These are phyloP conservation scores for Lynx canadensis DNA, from an alignment of 2,113 vertebrate species.

Conservation along the genomic window DNA sequence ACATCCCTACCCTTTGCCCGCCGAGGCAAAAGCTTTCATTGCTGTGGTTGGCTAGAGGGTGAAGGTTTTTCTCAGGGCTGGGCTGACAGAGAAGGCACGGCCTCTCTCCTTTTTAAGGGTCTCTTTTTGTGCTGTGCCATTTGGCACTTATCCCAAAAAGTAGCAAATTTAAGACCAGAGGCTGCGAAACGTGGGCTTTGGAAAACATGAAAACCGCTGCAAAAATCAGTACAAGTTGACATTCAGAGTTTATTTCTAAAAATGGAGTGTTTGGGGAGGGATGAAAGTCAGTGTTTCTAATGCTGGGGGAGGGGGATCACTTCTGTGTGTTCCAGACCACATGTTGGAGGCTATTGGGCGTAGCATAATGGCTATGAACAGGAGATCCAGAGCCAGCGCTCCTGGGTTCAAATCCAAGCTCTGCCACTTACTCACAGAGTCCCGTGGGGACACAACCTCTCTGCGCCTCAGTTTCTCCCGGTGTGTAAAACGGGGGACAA, in stretches of 20 bases:
- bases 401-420: background rate
- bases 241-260: slow-evolving; percentile 42
- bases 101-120: background rate
- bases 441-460: background rate
- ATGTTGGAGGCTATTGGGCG: background rate
- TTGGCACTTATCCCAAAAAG: slow-evolving; percentile 57
- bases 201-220: slow-evolving; percentile 53
- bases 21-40: background rate
- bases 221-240: slow-evolving; percentile 35
- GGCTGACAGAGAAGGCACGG: background rate
- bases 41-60: background rate
- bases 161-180: slow-evolving; percentile 53
- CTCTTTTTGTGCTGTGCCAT: background rate
- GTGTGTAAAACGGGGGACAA: background rate
- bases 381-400: background rate
- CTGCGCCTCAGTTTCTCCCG: background rate
- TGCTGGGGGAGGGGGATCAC: background rate
- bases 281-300: slow-evolving; percentile 1
- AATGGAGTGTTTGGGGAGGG: background rate
- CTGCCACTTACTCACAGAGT: background rate
- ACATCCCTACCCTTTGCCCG: background rate
- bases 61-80: background rate
- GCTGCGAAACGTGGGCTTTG: slow-evolving; percentile 31
- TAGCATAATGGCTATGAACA: background rate
- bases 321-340: background rate